Base-by-base conservation (phyloP, 2,113 vertebrate genomes). In the Gallinago media region DNA sequence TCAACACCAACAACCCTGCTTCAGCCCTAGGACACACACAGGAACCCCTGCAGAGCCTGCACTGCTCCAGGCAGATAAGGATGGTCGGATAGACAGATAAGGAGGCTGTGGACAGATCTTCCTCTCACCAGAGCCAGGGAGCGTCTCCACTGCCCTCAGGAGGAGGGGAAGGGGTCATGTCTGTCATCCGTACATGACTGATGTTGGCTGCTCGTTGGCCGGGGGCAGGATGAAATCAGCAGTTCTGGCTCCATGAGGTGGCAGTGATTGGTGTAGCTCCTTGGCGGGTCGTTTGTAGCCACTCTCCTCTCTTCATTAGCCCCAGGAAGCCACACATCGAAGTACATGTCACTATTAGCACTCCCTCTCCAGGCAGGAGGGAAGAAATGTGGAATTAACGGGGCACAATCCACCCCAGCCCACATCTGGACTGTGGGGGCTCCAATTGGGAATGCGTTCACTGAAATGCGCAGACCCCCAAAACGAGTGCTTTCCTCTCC, bases 51-150 rank as follows among this genome's bases (percentile, higher is more conserved):
- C 29, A 32, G 15, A 27, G 47, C 19, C 29, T 20, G 26, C 5
- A 2, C 31, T 34, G 29, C 62, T 58, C 47, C 2, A 7, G 25
- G 18, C 8, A 15, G 75, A 29, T 55, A 52, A 59, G 12, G 34
- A 62, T 6, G 8, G 17, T 4, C 8, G 2, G 21, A 46, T 26
- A 0, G 0, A 36, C 27, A 52, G 38, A 3, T 27, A 59, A 72
- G 13, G 26, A 70, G 25, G 22, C 32, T 34, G 38, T 2, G 5
- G 73, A 6, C 56, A 82, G 25, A 26, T 52, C 32, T 81, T 63
- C 59, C 54, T 29, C 52, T 71, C 67, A 38, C 3, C 10, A 54
- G 29, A 19, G 21, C 11, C 31, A 46, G 32, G 58, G 20, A 63
- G 29, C 32, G 89, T 74, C 47, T 87, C 59, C 44, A 34, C 9